Evolutionary conservation across 2,797 vertebrate species (phyloP).

Genomic region (Novumbra hubbsi): DNA sequence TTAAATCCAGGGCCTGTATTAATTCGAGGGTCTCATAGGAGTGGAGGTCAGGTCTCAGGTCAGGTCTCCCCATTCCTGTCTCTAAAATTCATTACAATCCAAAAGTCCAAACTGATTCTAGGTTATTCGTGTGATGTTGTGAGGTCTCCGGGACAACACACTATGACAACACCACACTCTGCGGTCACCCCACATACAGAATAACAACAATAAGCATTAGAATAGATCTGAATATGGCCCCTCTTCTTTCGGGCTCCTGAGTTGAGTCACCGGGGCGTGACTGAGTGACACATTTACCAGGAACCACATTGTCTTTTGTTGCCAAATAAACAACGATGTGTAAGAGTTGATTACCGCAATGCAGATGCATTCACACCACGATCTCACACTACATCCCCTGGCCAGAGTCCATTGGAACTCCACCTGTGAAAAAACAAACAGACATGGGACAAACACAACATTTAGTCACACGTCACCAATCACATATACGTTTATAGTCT

Average conservation of each 20-base stretch:
- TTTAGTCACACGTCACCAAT: too few relatives aligned
- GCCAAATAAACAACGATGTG: background rate
- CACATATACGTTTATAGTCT: background rate
- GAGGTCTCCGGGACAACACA: background rate
- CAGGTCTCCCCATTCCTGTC: background rate
- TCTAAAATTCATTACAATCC: background rate
- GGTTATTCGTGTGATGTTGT: background rate
- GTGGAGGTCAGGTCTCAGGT: background rate
- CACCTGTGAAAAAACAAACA: constrained; percentile 28
- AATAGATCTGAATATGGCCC: too few relatives aligned
- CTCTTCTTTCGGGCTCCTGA: background rate
- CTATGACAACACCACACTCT: background rate
- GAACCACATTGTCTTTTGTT: background rate
- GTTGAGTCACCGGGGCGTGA: background rate
- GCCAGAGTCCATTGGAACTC: constrained; percentile 23
- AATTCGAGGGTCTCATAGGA: background rate
- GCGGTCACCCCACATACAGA: background rate
- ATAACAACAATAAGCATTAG: too few relatives aligned
- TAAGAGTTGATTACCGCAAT: background rate
- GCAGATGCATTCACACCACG: constrained; percentile 28
- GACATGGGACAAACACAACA: constrained; percentile 4
- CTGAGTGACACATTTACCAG: background rate
- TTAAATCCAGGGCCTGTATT: background rate
- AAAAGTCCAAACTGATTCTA: background rate
- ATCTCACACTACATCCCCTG: constrained; percentile 15